Base-by-base conservation (phyloP, 2,113 vertebrate genomes). In the Columba livia region DNA sequence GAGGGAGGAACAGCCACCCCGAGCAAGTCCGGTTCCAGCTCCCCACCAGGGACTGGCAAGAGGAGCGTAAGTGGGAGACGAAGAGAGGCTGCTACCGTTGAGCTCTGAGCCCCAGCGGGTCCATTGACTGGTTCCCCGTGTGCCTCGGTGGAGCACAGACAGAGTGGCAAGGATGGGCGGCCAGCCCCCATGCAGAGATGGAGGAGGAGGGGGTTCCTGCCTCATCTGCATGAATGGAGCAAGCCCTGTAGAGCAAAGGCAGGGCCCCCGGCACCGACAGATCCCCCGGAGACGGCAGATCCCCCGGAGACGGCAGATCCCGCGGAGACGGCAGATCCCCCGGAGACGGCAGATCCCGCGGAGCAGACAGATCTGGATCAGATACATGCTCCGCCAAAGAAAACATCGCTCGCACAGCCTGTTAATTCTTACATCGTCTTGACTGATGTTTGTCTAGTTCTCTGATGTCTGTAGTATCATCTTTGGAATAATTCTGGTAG, bases 261-360 rank as follows among this genome's bases (percentile, higher is more conserved):
- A 25, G 32, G 18, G 34, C 11, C 44, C 34, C n/a, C 8, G 8
- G 26, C 6, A 18, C 61, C 18, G 11, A 10, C 34, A 28, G 29
- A 29, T 19, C 16, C 54, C 17, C 29, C 10, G 18, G 54, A 8
- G 3, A 15, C 28, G 53, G 19, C 24, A 10, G 10, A 17, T n/a
- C 17, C 24, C 10, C 2, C 2, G 6, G 11, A 0, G 5, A 38
- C 56, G 62, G 11, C 19, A 18, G 38, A 66, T 56, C 2, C 40
- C 5, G 6, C 31, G 53, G 36, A 23, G 3, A 15, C 28, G 53
- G 19, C 24, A 10, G 10, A 17, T n/a, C 17, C 24, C 10, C 2
- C 2, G 6, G 11, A 0, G 5, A 38, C 56, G 62, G 11, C 19
- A 18, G 38, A 66, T 56, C 2, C 40, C 5, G 8, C 31, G 53